These are phyloP conservation scores for Anagyrus pseudococci DNA, from an alignment of 2,888 invertebrate species.

Conservation along the genomic window DNA sequence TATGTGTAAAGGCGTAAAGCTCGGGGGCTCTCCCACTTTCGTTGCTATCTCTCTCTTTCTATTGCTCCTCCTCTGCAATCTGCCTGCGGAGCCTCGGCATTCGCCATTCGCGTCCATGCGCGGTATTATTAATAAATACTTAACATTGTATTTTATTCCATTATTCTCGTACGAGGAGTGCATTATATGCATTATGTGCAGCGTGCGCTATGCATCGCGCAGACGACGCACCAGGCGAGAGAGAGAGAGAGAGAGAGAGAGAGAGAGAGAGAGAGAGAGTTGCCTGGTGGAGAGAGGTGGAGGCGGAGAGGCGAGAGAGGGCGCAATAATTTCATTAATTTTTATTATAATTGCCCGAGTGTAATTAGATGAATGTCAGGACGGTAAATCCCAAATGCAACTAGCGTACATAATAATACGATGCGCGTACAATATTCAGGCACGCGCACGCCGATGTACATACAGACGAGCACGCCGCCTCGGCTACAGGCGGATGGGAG, in stretches of 20 bases:
- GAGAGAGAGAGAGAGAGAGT: too few species aligned
- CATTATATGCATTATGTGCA: neutral
- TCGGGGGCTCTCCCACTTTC: too few species aligned
- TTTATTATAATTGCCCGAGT: conserved; percentile 36
- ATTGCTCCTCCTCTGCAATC: too few species aligned
- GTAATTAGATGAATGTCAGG: conserved; percentile 39
- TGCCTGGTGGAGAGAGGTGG: neutral
- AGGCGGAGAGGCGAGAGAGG: neutral
- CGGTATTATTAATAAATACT: neutral
- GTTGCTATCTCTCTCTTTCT: too few species aligned
- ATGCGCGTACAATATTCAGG: conserved; percentile 34
- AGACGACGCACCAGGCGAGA: neutral
- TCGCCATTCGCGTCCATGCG: neutral
- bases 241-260: neutral
- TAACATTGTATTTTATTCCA: neutral
- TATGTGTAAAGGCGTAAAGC: too few species aligned
- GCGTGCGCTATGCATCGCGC: neutral
- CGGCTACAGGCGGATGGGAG: too few species aligned
- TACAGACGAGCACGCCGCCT: neutral
- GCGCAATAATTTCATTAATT: conserved; percentile 39
- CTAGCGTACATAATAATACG: conserved; percentile 39
- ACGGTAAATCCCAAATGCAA: conserved; percentile 39
- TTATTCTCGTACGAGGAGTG: neutral
- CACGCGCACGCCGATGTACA: neutral
- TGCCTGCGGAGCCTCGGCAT: neutral